Percentiles rank a stretch among this genome's conserved stretches.
These are phyloP conservation scores for Dendronephthya gigantea DNA, from an alignment of 64 coral and sea anemone species.

Conservation along the genomic window DNA sequence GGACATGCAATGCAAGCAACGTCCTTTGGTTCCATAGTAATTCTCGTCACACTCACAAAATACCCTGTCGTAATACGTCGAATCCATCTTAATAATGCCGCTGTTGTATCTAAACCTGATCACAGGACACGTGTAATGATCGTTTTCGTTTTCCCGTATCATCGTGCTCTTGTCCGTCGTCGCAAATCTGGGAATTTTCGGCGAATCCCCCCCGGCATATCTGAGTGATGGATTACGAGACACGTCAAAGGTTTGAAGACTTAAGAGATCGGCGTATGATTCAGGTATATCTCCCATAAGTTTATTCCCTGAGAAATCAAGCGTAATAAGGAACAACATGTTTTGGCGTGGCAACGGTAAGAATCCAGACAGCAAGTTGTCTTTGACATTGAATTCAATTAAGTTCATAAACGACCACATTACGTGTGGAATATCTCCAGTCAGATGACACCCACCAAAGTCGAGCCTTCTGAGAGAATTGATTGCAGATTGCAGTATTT, in stretches of 20 bases:
- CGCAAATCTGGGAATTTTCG: conserved; percentile 20
- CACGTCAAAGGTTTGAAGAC: conserved; percentile 38
- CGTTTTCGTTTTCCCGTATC: neutral
- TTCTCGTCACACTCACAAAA: conserved; percentile 51
- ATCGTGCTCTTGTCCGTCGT: neutral
- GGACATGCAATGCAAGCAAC: conserved; percentile 47
- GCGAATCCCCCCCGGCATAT: neutral
- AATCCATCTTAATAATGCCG: conserved; percentile 48
- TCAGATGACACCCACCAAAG: conserved; percentile 24
- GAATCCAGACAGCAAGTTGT: conserved; percentile 27
- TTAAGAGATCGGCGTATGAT: neutral
- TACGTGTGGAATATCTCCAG: neutral
- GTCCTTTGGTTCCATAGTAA: conserved; percentile 43
- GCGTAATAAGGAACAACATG: conserved; percentile 24
- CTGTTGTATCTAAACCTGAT: conserved; percentile 43
- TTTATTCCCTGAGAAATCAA: conserved; percentile 34
- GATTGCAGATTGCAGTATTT: no score
- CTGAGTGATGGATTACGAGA: conserved; percentile 31
- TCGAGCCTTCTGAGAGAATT: conserved; percentile 27
- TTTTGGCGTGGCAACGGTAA: conserved; percentile 13
- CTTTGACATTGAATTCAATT: conserved; percentile 36
- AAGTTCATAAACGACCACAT: conserved; percentile 33
- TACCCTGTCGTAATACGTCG: conserved; percentile 39
- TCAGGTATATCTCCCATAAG: conserved; percentile 35
- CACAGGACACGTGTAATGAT: conserved; percentile 37